Evolutionary conservation across 2,797 vertebrate species (phyloP).

Genomic region (Cottoperca gobio): DNA sequence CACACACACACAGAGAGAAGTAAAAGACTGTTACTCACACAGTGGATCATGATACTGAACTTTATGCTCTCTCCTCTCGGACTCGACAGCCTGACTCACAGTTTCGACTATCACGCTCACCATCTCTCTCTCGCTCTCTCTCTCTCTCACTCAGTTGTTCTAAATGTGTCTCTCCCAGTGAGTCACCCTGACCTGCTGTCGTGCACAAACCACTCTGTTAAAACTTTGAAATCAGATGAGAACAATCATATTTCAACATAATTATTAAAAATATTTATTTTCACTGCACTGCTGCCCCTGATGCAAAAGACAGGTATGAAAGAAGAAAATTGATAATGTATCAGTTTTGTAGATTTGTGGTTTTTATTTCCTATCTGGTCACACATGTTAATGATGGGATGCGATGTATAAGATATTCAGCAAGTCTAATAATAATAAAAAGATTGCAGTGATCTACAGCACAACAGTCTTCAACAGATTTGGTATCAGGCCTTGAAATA

Average conservation of each 20-base stretch:
- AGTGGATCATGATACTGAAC: slow-evolving; percentile 14
- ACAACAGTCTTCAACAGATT: background rate
- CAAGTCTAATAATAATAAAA: too few species aligned
- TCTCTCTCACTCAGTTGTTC: background rate
- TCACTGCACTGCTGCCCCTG: background rate
- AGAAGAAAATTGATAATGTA: too few species aligned
- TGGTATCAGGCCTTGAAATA: too few species aligned
- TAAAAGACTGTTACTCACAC: background rate
- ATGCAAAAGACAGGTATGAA: background rate
- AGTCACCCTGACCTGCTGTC: background rate
- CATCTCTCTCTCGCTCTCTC: background rate
- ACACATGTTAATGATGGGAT: background rate
- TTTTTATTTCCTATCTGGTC: too few species aligned
- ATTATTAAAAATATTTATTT: background rate
- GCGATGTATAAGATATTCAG: background rate
- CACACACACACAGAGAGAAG: background rate
- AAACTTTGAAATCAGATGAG: background rate
- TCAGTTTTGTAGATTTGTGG: too few species aligned
- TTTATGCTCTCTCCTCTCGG: background rate
- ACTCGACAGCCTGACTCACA: background rate
- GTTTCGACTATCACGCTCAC: background rate
- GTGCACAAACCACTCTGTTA: background rate
- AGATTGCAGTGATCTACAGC: background rate
- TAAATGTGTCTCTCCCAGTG: background rate
- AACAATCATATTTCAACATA: background rate